phyloP scores from a whole-genome alignment of 2,797 vertebrate genomes.

The Champsocephalus esox region DNA sequence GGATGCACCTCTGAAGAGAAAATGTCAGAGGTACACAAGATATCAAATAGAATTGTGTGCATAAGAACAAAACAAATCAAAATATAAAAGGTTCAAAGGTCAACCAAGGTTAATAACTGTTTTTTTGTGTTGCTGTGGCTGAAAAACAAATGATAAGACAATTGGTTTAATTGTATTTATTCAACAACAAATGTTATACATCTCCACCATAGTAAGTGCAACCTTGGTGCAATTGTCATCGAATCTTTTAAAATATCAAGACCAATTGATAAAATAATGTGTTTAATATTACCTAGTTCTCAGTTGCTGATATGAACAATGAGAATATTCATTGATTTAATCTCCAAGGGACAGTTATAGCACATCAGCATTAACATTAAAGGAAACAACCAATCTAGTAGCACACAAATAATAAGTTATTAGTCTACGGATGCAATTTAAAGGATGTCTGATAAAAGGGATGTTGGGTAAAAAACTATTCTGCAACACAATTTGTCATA shows the following conservation, averaged over 20 bases:
- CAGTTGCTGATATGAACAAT: constrained; percentile 12
- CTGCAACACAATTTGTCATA: not conserved
- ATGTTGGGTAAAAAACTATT: too few relatives aligned
- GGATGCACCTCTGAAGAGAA: constrained; percentile 3
- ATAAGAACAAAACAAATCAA: too few relatives aligned
- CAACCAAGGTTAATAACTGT: not conserved
- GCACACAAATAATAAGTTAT: not conserved
- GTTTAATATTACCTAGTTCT: not conserved
- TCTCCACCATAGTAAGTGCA: constrained; percentile 21
- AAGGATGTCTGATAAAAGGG: constrained; percentile 7
- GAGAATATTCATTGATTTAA: constrained; percentile 6
- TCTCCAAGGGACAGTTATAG: constrained; percentile 24
- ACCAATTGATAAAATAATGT: not conserved
- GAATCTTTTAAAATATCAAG: not conserved
- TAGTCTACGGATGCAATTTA: constrained; percentile 13
- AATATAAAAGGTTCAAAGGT: not conserved
- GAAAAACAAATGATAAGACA: constrained; percentile 17
- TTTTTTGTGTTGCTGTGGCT: not conserved
- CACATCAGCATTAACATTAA: constrained; percentile 15
- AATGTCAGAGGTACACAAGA: not conserved
- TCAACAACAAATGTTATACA: constrained; percentile 49
- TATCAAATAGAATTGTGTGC: not conserved
- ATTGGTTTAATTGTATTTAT: constrained; percentile 33
- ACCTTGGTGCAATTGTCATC: constrained; percentile 25
- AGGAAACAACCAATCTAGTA: not conserved